Evolutionary conservation across 2,113 vertebrate species (phyloP), one percentile per base, ranked within the genome.

Genomic region (Nesogale talazaci): DNA sequence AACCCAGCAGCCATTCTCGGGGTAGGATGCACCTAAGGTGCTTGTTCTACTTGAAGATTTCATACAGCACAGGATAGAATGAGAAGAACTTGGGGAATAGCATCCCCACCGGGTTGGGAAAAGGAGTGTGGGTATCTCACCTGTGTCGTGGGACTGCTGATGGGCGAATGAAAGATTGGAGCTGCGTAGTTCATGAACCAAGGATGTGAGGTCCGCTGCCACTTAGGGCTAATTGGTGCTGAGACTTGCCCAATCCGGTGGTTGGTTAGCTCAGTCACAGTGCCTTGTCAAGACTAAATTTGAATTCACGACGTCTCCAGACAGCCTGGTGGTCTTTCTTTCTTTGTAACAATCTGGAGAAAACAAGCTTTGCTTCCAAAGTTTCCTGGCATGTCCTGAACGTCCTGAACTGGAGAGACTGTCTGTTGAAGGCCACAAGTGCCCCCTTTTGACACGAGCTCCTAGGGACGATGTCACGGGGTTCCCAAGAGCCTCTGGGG

Each of bases 1-100:
- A 86, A n/a, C 77, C 70, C 85, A 52, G 59, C 61, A 86, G 40
- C n/a, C 70, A 23, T 80, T 80, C 74, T 94, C 75, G 56, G 22
- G 77, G 65, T 78, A 56, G 40, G 1, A 42, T 52, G 34, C 78
- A 38, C 23, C 31, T 23, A 16, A 74, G 85, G n/a, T 65, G 16
- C 75, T 57, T 77, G 84, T 46, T 17, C 61, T 59, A 25, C 8
- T 10, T 12, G 31, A 93, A 10, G 86, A 46, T 86, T 90, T 90
- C 20, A 3, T 16, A 56, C 81, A 63, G 3, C 79, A 59, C 76
- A 77, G 15, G 63, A 22, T 75, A 61, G 72, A 80, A 75, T 36
- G 17, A 12, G 40, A 78, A 86, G 61, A 65, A 10, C 38, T 83
- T 10, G 22, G 36, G 81, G 61, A 23, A 1, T 52, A 27, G 42